Conservation (phyloP, 2,113 vertebrate genomes). For the Zosterops borbonicus region DNA sequence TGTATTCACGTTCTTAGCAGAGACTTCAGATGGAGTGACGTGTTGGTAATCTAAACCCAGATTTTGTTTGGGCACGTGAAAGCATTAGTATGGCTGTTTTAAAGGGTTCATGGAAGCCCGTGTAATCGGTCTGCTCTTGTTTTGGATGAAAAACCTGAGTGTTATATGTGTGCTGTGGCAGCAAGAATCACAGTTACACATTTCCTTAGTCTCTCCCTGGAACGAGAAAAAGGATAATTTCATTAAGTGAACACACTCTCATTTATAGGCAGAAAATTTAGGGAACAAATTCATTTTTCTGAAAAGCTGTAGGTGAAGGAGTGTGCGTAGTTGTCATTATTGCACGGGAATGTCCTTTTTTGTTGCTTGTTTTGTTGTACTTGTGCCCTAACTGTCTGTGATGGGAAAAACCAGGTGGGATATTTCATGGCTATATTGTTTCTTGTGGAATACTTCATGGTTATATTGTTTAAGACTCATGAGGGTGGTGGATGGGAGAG, state of each 20-base stretch:
- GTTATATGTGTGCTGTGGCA: neutral
- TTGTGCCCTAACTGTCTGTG: neutral
- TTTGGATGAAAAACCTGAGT: neutral
- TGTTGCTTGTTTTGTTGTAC: neutral
- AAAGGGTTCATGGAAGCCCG: neutral
- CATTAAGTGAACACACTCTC: neutral
- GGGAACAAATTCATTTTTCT: neutral
- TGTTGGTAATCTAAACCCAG: neutral
- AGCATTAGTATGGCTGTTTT: neutral
- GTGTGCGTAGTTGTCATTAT: neutral
- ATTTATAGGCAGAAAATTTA: neutral
- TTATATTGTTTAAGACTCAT: neutral
- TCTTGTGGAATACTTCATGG: neutral
- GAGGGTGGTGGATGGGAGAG: neutral
- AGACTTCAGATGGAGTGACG: neutral
- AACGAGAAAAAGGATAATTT: neutral
- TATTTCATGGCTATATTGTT: neutral
- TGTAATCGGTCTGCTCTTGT: neutral
- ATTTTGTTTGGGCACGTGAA: neutral
- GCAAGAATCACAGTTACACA: neutral
- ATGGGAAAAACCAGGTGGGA: neutral
- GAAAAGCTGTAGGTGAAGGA: neutral
- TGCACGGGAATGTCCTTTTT: accelerated
- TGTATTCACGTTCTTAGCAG: neutral
- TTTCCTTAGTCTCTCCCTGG: neutral